Evolutionary conservation across 2,797 vertebrate species (phyloP).

Genomic region (Chromobotia macracanthus): DNA sequence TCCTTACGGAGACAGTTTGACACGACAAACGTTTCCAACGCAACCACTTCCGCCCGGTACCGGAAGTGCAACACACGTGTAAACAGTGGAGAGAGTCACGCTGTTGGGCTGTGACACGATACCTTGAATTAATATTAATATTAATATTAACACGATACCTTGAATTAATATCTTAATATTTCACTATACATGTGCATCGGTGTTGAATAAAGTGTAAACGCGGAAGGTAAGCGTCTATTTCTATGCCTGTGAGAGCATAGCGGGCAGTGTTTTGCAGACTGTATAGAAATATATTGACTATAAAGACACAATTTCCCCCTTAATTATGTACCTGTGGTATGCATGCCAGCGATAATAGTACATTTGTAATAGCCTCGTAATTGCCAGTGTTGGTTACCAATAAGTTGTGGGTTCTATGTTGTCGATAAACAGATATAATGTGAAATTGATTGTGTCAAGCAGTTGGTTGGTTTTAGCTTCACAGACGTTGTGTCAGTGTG

Average conservation of each 20-base stretch:
- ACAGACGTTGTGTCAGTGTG: background rate
- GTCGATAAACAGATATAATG: background rate
- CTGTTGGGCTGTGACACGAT: background rate
- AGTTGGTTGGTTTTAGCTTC: background rate
- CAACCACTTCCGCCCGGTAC: background rate
- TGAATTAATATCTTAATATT: background rate
- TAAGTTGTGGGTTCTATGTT: background rate
- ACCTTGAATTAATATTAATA: background rate
- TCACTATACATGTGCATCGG: background rate
- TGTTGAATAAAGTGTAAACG: background rate
- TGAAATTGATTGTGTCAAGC: background rate
- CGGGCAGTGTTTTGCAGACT: background rate
- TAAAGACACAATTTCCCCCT: background rate
- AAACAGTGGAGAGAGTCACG: conserved; percentile 33
- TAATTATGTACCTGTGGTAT: background rate
- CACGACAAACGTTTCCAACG: conserved; percentile 15
- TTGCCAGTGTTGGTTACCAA: background rate
- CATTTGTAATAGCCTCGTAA: background rate
- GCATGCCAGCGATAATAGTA: background rate
- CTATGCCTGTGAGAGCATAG: background rate
- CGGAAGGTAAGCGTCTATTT: conserved; percentile 10
- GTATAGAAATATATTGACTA: no score
- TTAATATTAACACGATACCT: background rate
- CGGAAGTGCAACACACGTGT: conserved; percentile 51
- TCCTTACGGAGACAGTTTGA: background rate